These are phyloP conservation scores for Crotalus viridis DNA, from an alignment of 2,113 vertebrate species.

Conservation along the genomic window DNA sequence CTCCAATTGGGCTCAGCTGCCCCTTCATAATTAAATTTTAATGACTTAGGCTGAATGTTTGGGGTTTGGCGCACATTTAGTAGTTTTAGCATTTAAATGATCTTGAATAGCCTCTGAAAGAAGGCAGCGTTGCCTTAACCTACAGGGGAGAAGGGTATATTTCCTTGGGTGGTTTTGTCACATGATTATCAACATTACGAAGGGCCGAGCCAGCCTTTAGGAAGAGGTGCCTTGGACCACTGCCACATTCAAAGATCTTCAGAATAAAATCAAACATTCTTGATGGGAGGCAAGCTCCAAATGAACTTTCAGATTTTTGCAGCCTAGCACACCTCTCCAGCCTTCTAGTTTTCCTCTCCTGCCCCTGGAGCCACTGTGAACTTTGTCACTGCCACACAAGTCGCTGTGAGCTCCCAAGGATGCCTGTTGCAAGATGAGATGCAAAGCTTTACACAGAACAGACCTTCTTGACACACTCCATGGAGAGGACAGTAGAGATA, in stretches of 20 bases:
- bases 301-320: accelerated
- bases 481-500: too few species aligned
- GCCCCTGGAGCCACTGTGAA: neutral
- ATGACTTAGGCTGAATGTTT: conserved; percentile 73
- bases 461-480: neutral
- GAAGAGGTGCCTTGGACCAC: neutral
- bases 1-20: conserved; percentile 74
- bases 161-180: conserved; percentile 22
- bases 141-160: conserved; percentile 20
- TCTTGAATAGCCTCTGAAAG: conserved; percentile 59
- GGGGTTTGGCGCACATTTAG: conserved; percentile 73
- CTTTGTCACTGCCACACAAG: neutral
- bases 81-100: conserved; percentile 72
- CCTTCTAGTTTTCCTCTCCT: neutral
- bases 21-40: conserved; percentile 77
- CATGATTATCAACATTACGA: neutral
- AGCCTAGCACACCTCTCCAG: accelerated
- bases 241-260: accelerated
- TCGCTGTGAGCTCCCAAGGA: neutral
- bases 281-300: neutral
- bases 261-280: accelerated
- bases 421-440: neutral
- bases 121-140: conserved; percentile 4
- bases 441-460: neutral
- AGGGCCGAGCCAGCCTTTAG: neutral